Percentiles rank a stretch among this genome's conserved stretches.
Conservation (phyloP, 2,888 invertebrate genomes). For the Ornithoptera alexandrae region DNA sequence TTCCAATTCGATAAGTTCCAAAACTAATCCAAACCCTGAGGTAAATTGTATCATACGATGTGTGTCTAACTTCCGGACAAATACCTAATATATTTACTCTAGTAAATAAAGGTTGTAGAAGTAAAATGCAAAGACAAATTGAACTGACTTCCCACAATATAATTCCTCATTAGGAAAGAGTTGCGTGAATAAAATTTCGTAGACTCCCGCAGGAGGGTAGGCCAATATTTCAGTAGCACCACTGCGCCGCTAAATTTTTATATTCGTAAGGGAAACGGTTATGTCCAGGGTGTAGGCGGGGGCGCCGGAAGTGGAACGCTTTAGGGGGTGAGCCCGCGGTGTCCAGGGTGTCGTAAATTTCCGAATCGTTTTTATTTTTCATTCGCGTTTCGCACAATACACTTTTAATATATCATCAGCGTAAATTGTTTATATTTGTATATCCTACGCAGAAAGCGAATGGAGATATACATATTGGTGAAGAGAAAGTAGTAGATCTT, state of each 20-base stretch:
- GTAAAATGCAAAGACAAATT: neutral
- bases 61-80: too few species aligned
- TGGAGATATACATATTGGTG: too few species aligned
- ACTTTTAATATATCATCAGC: constrained; percentile 18
- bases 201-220: constrained; percentile 40
- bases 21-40: too few species aligned
- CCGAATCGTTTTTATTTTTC: constrained; percentile 21
- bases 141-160: constrained; percentile 31
- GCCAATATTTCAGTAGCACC: constrained; percentile 57
- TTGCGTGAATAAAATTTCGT: constrained; percentile 43
- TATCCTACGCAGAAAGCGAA: too few species aligned
- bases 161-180: constrained; percentile 52
- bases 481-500: too few species aligned
- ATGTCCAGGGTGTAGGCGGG: constrained; percentile 47
- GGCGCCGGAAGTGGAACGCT: constrained; percentile 51
- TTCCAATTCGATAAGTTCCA: too few species aligned
- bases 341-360: constrained; percentile 45
- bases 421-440: too few species aligned
- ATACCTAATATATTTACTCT: too few species aligned
- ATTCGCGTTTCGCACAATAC: neutral
- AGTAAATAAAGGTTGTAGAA: neutral
- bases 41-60: too few species aligned
- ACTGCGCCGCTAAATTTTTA: constrained; percentile 68
- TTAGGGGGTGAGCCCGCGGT: constrained; percentile 35
- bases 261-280: constrained; percentile 65